A percentile compares a stretch with the other conserved stretches of the same genome.
Evolutionary conservation across 2,113 vertebrate species (phyloP).

Genomic region (Pterocles orientalis): DNA sequence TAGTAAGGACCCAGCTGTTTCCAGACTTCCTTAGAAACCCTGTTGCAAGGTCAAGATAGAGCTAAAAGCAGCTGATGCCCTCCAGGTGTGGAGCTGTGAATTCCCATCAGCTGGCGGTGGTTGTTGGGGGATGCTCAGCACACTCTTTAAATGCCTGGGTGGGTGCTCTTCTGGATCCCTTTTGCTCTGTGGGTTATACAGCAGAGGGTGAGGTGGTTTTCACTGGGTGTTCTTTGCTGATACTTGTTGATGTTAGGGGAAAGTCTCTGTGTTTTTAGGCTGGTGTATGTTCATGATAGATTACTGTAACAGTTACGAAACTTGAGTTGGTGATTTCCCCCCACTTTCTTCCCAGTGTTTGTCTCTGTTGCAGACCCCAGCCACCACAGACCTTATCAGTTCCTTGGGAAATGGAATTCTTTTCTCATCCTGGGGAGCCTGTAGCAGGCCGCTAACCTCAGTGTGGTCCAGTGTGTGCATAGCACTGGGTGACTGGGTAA

Average conservation of each 20-base stretch:
- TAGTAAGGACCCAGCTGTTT: neutral
- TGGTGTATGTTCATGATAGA: fast-evolving
- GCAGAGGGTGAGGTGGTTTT: neutral
- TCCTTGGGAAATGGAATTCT: neutral
- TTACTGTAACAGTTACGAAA: neutral
- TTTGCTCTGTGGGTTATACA: fast-evolving
- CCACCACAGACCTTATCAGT: too few species aligned
- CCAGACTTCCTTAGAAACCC: neutral
- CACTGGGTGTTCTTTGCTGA: fast-evolving
- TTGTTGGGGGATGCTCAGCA: neutral
- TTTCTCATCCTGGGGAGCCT: neutral
- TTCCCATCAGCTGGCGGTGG: neutral
- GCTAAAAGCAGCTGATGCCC: neutral
- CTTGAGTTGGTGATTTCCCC: neutral
- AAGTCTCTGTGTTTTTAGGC: fast-evolving
- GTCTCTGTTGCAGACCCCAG: neutral
- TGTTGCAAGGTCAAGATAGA: neutral
- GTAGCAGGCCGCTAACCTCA: neutral
- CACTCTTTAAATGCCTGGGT: neutral
- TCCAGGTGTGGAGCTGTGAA: neutral
- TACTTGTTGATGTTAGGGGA: fast-evolving
- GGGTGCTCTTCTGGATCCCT: fast-evolving
- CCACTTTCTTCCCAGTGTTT: neutral
- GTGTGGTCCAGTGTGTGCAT: fast-evolving
- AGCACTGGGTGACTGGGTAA: too few species aligned